Percentiles rank a stretch among this genome's conserved stretches.
These are phyloP conservation scores for Nannoperca obscura DNA, from an alignment of 2,797 vertebrate species.

Conservation along the genomic window DNA sequence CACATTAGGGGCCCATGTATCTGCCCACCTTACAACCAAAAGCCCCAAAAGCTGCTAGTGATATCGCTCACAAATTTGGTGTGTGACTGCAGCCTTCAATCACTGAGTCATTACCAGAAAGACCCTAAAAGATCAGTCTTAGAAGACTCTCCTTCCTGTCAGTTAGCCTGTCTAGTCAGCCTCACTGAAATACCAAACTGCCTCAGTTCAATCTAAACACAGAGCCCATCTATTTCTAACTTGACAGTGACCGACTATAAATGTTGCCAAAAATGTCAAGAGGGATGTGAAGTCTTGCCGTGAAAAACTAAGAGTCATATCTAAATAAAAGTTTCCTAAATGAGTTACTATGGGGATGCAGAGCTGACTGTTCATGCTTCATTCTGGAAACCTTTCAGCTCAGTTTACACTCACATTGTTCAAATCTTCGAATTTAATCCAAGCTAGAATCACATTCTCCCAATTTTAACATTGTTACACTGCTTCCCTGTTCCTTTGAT, in stretches of 20 bases:
- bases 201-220: background rate
- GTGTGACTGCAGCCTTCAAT: background rate
- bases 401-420: background rate
- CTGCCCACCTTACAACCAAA: constrained; percentile 6
- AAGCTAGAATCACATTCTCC: constrained; percentile 32
- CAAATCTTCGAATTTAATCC: constrained; percentile 37
- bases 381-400: constrained; percentile 20
- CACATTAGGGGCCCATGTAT: background rate
- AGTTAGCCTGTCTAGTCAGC: background rate
- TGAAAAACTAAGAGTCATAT: background rate
- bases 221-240: background rate
- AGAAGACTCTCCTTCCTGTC: constrained; percentile 15
- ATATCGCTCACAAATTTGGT: background rate
- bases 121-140: background rate
- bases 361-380: constrained; percentile 13
- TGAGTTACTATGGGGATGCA: background rate
- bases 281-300: constrained; percentile 4
- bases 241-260: background rate
- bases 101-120: constrained; percentile 1
- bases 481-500: background rate
- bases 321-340: constrained; percentile 21
- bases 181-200: background rate
- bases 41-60: background rate
- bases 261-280: constrained; percentile 10
- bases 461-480: constrained; percentile 26